Evolutionary conservation across 2,888 invertebrate species (phyloP), one percentile per base, ranked within the genome.

Genomic region (Gastracanthus pulcherrimus): DNA sequence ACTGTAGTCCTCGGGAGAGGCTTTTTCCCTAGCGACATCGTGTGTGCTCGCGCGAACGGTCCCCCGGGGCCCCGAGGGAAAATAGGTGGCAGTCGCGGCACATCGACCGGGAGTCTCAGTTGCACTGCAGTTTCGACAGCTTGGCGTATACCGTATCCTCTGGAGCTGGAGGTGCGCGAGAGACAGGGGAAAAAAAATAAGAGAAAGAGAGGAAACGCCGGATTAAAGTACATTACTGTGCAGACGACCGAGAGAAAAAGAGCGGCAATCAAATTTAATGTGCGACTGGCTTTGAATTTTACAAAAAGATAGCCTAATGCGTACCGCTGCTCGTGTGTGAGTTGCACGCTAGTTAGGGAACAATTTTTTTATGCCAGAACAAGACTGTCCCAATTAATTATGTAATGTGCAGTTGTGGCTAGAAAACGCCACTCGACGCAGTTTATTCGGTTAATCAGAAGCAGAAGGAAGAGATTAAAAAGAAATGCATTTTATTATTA

Each of bases 181-280:
- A n/a, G n/a, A 36, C 55, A 71, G 55, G 23, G 36, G 55, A 55
- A 19, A 26, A 6, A 36, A 36, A 71, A 19, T 0, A 36, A 48
- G 34, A 58, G 6, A 16, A 1, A 9, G 4, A n/a, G 41, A 48
- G n/a, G 51, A 58, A 75, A 36, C 9, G 36, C 4, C 23, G n/a
- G 41, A 26, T 75, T 29, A 38, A 38, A 36, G 29, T 36, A 36
- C 55, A 23, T 58, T n/a, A n/a, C n/a, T 4, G n/a, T 5, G 13
- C 19, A 64, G 64, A 26, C 51, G 75, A 75, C 64, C 62, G 45
- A 75, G 9, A 23, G 51, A n/a, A n/a, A 62, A 62, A 62, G n/a
- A 64, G 64, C 64, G 64, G 64, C 9, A 9, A 38, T 71, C 26
- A 71, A 55, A 58, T 71, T 71, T 71, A 71, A 71, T 41, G 38